phyloP scores from a whole-genome alignment of 2,113 vertebrate species.

The Caloenas nicobarica region DNA sequence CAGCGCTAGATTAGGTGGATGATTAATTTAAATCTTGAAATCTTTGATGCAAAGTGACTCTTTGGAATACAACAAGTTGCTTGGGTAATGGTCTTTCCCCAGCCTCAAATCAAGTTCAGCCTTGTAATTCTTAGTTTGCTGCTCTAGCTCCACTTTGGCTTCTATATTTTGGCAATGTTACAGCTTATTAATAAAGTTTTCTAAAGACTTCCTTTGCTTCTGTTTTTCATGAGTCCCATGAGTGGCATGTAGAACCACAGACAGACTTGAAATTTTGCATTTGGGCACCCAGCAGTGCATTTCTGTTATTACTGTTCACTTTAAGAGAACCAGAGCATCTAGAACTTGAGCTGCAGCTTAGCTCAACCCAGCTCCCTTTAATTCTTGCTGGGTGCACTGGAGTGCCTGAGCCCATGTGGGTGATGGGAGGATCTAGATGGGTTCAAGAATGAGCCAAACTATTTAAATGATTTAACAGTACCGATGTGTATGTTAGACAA shows the following conservation, averaged over 20 bases:
- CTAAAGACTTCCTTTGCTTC: fast-evolving
- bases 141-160: not conserved
- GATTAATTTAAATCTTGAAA: fast-evolving
- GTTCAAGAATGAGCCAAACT: not conserved
- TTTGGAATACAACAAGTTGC: too few relatives aligned
- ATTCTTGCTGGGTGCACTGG: not conserved
- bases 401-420: fast-evolving
- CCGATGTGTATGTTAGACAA: too few relatives aligned
- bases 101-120: too few relatives aligned
- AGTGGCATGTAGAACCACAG: fast-evolving
- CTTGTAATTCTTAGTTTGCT: too few relatives aligned
- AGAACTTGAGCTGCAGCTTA: not conserved
- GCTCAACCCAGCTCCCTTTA: fast-evolving
- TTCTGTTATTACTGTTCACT: fast-evolving
- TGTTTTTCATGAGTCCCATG: fast-evolving
- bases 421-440: fast-evolving
- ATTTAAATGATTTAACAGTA: fast-evolving
- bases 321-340: not conserved
- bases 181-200: not conserved
- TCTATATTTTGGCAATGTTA: fast-evolving
- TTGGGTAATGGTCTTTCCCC: too few relatives aligned
- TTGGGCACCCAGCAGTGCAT: not conserved
- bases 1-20: fast-evolving
- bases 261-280: fast-evolving
- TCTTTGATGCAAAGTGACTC: too few relatives aligned